These are phyloP conservation scores for Hirtodrosophila duncani DNA, from an alignment of 2,888 invertebrate genomes.

Conservation along the genomic window DNA sequence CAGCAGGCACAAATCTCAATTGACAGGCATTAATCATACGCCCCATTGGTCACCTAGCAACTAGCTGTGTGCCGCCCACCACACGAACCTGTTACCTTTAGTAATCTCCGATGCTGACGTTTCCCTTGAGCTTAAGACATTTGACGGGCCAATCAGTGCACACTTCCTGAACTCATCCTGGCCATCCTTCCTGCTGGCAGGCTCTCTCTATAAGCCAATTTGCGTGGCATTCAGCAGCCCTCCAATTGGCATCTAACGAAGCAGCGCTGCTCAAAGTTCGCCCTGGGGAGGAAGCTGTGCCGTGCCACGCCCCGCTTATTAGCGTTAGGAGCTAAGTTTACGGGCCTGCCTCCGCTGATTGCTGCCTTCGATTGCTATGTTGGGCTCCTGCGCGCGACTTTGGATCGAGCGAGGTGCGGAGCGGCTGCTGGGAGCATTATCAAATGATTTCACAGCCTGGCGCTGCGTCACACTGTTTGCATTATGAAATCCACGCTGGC, in stretches of 20 bases:
- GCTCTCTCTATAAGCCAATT: conserved; percentile 39
- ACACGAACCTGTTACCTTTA: conserved; percentile 4
- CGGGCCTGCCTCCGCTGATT: background rate
- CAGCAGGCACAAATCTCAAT: background rate
- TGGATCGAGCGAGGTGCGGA: background rate
- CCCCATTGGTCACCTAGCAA: conserved; percentile 45
- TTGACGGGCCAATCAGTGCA: conserved; percentile 39
- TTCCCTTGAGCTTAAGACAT: conserved; percentile 32
- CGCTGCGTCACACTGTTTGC: conserved; percentile 5
- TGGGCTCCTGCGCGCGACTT: background rate
- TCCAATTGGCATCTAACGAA: conserved; percentile 43
- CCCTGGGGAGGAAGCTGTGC: conserved; percentile 11
- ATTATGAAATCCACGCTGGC: conserved; percentile 27
- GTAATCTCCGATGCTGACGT: too few species aligned
- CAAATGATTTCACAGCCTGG: conserved; percentile 2
- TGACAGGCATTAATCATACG: conserved; percentile 56
- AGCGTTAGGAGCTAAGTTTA: conserved; percentile 31
- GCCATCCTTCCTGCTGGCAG: conserved; percentile 1
- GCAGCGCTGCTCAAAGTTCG: conserved; percentile 21
- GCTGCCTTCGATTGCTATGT: conserved; percentile 1
- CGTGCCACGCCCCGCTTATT: conserved; percentile 56
- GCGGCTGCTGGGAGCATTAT: background rate
- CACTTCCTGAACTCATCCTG: conserved; percentile 10
- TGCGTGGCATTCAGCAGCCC: conserved; percentile 25
- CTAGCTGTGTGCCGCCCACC: background rate